Percentiles rank a stretch among this genome's conserved stretches.
These are phyloP conservation scores for Rhimphoctona megacephalus DNA, from an alignment of 2,888 invertebrate species.

Conservation along the genomic window DNA sequence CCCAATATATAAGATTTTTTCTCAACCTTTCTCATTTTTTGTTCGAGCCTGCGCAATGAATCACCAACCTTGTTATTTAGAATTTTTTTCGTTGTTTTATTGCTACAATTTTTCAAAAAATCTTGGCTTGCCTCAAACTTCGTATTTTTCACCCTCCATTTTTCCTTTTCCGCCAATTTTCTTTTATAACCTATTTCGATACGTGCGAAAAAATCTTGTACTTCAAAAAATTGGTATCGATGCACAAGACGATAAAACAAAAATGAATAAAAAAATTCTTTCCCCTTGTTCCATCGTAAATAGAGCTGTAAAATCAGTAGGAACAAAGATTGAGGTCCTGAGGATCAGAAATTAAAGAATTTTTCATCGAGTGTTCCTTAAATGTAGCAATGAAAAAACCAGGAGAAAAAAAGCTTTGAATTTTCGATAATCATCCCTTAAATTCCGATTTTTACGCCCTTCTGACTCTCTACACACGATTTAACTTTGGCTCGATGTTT, in stretches of 20 bases:
- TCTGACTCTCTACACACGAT: background rate
- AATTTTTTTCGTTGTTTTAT: too few relatives aligned
- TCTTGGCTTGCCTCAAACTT: too few relatives aligned
- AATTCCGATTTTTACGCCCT: background rate
- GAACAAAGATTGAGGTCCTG: background rate
- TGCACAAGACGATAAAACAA: too few relatives aligned
- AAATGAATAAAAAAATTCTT: background rate
- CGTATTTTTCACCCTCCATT: background rate
- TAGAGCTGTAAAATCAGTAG: background rate
- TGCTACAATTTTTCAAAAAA: too few relatives aligned
- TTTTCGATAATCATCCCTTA: background rate
- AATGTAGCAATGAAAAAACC: background rate
- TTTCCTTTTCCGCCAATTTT: background rate
- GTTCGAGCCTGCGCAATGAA: too few relatives aligned
- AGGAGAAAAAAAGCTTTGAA: background rate
- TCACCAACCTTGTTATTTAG: too few relatives aligned
- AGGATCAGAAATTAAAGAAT: background rate
- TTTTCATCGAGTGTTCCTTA: background rate
- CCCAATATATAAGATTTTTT: background rate
- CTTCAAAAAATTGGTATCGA: too few relatives aligned
- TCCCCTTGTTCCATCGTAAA: too few relatives aligned
- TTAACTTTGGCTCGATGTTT: slow-evolving; percentile 4
- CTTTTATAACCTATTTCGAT: background rate
- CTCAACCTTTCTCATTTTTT: background rate
- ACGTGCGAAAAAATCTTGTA: background rate